A percentile compares a stretch with the other conserved stretches of the same genome.
Conservation (phyloP, 2,797 vertebrate species). For the Enteromius afrohamiltoni region DNA sequence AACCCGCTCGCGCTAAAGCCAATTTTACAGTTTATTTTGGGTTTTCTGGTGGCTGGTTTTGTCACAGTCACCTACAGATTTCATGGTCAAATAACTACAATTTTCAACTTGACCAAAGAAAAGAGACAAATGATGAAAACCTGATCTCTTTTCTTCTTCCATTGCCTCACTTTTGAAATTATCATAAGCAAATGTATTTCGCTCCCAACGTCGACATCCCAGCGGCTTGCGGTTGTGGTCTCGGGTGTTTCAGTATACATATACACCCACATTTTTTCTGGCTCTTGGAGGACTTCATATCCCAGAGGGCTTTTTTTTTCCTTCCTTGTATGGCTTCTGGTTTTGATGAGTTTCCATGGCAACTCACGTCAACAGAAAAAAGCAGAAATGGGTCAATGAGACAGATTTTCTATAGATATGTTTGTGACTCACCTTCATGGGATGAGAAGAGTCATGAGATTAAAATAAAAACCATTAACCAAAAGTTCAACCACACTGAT, state of each 20-base stretch:
- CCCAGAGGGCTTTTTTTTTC: slow-evolving; percentile 36
- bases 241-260: slow-evolving; percentile 35
- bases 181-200: slow-evolving; percentile 33
- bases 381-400: slow-evolving; percentile 38
- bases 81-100: slow-evolving; percentile 29
- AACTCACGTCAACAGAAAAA: slow-evolving; percentile 49
- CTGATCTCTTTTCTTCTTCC: slow-evolving; percentile 28
- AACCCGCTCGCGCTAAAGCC: neutral
- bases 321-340: slow-evolving; percentile 24
- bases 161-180: slow-evolving; percentile 42
- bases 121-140: slow-evolving; percentile 1
- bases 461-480: neutral
- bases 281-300: slow-evolving; percentile 51
- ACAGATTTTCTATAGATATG: slow-evolving; percentile 46
- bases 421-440: slow-evolving; percentile 27
- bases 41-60: slow-evolving; percentile 29
- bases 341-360: slow-evolving; percentile 53
- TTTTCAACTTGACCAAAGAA: slow-evolving; percentile 7
- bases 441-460: slow-evolving; percentile 12
- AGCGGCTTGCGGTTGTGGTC: slow-evolving; percentile 51
- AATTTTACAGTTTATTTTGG: slow-evolving; percentile 28
- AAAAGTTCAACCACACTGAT: neutral
- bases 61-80: slow-evolving; percentile 21
- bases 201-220: slow-evolving; percentile 26
- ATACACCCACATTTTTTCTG: slow-evolving; percentile 46